Conservation (phyloP, 2,113 vertebrate genomes). For the Hemiprocne comata region DNA sequence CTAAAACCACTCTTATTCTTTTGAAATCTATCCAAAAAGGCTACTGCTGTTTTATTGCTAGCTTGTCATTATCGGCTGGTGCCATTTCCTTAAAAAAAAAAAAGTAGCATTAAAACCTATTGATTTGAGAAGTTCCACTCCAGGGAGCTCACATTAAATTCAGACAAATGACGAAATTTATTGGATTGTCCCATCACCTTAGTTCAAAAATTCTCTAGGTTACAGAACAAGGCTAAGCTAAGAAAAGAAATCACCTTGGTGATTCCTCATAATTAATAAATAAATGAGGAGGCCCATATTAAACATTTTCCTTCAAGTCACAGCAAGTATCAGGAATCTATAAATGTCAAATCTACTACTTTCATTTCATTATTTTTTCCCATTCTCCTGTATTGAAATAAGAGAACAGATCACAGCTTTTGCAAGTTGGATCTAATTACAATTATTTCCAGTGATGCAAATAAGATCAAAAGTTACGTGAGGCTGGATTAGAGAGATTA, state of each 20-base stretch:
- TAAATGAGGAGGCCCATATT: background rate
- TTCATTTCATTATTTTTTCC: background rate
- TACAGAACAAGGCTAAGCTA: background rate
- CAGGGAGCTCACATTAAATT: constrained; percentile 13
- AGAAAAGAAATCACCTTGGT: constrained; percentile 3
- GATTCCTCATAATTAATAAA: background rate
- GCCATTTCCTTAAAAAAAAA: constrained; percentile 20
- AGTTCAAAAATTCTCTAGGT: background rate
- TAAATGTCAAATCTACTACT: background rate
- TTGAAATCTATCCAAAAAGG: constrained; percentile 58
- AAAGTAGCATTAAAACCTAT: constrained; percentile 38
- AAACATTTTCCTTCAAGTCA: background rate
- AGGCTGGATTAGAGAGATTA: background rate
- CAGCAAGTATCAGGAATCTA: background rate
- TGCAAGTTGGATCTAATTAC: background rate
- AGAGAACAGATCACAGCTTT: background rate
- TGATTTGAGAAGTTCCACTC: constrained; percentile 6
- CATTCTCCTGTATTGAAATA: background rate
- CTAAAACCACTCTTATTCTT: background rate
- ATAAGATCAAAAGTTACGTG: background rate
- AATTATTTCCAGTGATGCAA: background rate
- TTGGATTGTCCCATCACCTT: constrained; percentile 15
- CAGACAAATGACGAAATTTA: background rate
- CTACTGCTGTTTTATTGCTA: constrained; percentile 33
- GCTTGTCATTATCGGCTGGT: background rate